Evolutionary conservation across 1,140 invertebrate species (phyloP).

Genomic region (Galleria mellonella): DNA sequence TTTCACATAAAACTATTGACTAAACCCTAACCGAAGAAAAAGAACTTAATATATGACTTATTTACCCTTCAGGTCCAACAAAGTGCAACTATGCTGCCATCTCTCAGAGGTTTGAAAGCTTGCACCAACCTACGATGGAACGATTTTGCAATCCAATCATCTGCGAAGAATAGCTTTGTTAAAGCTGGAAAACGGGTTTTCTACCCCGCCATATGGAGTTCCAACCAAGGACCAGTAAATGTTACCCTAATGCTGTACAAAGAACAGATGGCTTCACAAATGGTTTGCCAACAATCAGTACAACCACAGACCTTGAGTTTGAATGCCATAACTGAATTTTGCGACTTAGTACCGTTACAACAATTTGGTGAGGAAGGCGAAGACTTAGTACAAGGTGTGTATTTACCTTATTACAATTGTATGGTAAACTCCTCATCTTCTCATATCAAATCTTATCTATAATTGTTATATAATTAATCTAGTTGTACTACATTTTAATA

Average conservation of each 20-base stretch:
- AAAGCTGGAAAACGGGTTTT: constrained; percentile 82
- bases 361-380: constrained; percentile 74
- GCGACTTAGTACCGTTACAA: constrained; percentile 81
- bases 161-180: constrained; percentile 68
- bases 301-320: constrained; percentile 77
- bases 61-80: constrained; percentile 79
- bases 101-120: constrained; percentile 81
- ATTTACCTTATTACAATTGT: too few species aligned
- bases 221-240: constrained; percentile 73
- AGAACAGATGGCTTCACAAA: constrained; percentile 77
- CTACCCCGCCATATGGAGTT: constrained; percentile 81
- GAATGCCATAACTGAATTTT: constrained; percentile 85
- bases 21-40: too few species aligned
- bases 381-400: constrained; percentile 78
- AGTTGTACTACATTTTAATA: too few species aligned
- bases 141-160: constrained; percentile 78
- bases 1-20: too few species aligned
- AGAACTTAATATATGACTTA: too few species aligned
- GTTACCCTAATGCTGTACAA: constrained; percentile 83
- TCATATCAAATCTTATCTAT: too few species aligned
- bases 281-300: constrained; percentile 69
- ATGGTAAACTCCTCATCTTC: too few species aligned
- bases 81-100: constrained; percentile 77
- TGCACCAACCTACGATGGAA: constrained; percentile 80
- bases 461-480: too few species aligned